Evolutionary conservation across 2,113 vertebrate species (phyloP), one percentile per base, ranked within the genome.

Genomic region (Odocoileus virginianus): DNA sequence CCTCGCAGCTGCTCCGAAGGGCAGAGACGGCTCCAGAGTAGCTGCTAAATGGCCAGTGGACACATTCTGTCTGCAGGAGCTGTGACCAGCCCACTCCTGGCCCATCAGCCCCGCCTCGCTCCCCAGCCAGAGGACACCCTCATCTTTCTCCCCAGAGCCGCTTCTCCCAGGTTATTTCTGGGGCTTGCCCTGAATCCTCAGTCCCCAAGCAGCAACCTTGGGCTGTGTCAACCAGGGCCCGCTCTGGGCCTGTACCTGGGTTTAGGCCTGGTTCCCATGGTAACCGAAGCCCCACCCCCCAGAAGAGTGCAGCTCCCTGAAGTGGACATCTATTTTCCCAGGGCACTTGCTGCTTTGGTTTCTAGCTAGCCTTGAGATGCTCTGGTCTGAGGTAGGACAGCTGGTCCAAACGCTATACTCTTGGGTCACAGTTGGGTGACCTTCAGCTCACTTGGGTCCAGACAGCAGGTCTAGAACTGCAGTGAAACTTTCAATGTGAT

Each of bases 11-110:
- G 91, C 88, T 96, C 74, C 0, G 3, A 97, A 83, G 97, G 97
- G 79, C 50, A 28, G 92, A 88, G 27, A 52, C 7, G 9, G 95
- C 85, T 90, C n/a, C 47, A 45, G 95, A 97, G 97, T n/a, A 50
- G 91, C 87, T 36, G 55, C 94, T 85, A 30, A 95, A 58, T 43
- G 94, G 64, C 79, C 87, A 55, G 5, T 57, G 90, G 94, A 58
- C 89, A 94, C 90, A 52, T 36, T 52, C 23, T 5, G 84, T 17
- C 85, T n/a, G 19, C 45, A 81, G 85, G 84, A 52, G 52, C 94
- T 17, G 47, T 19, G 84, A 23, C 45, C 83, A 10, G 71, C 52
- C 90, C 0, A 0, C 58, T 64, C 94, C 83, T 52, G 58, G 10
- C 36, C 57, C 67, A 7, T 8, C 11, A 36, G 40, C 60, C 47